Evolutionary conservation across 2,888 invertebrate species (phyloP).

Genomic region (Diarsia dahlii): DNA sequence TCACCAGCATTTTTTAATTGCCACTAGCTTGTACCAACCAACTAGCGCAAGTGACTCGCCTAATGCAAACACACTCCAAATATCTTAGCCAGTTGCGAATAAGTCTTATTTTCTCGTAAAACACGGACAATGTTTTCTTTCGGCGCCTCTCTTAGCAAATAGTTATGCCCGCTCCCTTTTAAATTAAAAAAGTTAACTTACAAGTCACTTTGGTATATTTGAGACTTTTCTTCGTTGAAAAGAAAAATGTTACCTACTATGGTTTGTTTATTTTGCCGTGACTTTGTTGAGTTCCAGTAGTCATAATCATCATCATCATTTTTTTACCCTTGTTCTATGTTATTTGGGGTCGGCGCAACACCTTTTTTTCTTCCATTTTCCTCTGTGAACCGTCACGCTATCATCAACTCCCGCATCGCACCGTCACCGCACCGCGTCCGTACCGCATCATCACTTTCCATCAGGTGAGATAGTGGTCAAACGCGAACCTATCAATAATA

Average conservation of each 20-base stretch:
- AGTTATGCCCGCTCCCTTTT: constrained; percentile 70
- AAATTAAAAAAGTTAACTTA: constrained; percentile 82
- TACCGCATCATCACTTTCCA: too few relatives aligned
- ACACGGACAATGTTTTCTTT: constrained; percentile 69
- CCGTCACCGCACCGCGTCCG: too few relatives aligned
- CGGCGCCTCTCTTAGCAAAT: constrained; percentile 49
- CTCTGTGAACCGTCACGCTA: too few relatives aligned
- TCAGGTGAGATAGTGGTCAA: too few relatives aligned
- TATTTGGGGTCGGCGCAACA: too few relatives aligned
- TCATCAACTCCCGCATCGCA: too few relatives aligned
- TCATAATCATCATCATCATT: too few relatives aligned
- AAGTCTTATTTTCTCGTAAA: constrained; percentile 75
- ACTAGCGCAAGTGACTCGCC: constrained; percentile 53
- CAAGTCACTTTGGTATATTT: constrained; percentile 78
- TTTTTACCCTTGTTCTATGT: too few relatives aligned
- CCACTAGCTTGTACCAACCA: not conserved
- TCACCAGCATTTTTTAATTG: not conserved
- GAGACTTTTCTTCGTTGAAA: constrained; percentile 45
- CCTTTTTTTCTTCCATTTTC: too few relatives aligned
- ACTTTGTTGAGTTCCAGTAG: too few relatives aligned
- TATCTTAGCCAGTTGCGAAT: constrained; percentile 67
- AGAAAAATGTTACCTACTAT: not conserved
- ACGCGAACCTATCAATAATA: too few relatives aligned
- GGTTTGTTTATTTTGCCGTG: not conserved
- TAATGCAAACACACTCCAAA: constrained; percentile 68